Percentiles rank a stretch among this genome's conserved stretches.
Evolutionary conservation across 1,140 invertebrate species (phyloP).

Genomic region (Drosophila yakuba): DNA sequence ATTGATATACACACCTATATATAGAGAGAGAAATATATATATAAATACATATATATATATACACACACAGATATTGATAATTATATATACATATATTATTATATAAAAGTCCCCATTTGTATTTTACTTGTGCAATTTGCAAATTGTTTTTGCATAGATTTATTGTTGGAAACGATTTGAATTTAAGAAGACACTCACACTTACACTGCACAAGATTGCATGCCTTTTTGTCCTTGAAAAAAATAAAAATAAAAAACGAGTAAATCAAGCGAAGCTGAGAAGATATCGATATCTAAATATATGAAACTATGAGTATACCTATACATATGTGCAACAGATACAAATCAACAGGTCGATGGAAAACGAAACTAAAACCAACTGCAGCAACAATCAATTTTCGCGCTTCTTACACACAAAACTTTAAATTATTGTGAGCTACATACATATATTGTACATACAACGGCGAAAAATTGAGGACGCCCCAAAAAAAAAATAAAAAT

Average conservation of each 20-base stretch:
- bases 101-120: conserved; percentile 27
- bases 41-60: conserved; percentile 6
- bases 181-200: conserved; percentile 20
- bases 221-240: conserved; percentile 49
- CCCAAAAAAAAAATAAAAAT: neutral
- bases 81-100: conserved; percentile 22
- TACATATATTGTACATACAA: conserved; percentile 52
- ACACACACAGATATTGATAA: conserved; percentile 12
- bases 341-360: conserved; percentile 32
- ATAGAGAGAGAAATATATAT: conserved; percentile 21
- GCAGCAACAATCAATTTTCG: conserved; percentile 78
- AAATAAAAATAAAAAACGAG: neutral
- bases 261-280: conserved; percentile 8
- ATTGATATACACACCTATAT: conserved; percentile 21
- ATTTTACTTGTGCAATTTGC: conserved; percentile 47
- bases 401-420: conserved; percentile 58
- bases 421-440: conserved; percentile 29
- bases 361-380: conserved; percentile 32
- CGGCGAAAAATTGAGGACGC: neutral
- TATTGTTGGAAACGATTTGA: conserved; percentile 29
- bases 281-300: conserved; percentile 40
- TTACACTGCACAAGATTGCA: conserved; percentile 51
- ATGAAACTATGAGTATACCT: conserved; percentile 21
- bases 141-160: conserved; percentile 47
- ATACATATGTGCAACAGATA: conserved; percentile 41